Evolutionary conservation across 2,888 invertebrate genomes (phyloP).

Genomic region (Tachina fera): DNA sequence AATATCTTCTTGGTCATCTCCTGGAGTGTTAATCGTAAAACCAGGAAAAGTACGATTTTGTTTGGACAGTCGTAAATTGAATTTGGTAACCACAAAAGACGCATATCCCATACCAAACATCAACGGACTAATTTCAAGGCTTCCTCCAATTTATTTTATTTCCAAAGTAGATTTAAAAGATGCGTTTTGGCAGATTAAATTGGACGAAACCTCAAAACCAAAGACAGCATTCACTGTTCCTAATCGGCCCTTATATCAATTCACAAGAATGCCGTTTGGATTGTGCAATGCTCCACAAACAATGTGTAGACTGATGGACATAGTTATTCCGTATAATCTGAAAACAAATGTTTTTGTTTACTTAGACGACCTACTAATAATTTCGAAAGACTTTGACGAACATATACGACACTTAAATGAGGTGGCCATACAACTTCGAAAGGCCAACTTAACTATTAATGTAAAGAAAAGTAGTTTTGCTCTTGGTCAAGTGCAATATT

Average conservation of each 20-base stretch:
- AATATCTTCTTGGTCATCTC: neutral
- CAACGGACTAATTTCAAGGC: conserved; percentile 26
- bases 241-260: neutral
- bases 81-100: neutral
- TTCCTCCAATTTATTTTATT: conserved; percentile 40
- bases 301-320: conserved; percentile 32
- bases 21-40: neutral
- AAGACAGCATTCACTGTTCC: conserved; percentile 25
- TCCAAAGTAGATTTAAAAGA: conserved; percentile 9
- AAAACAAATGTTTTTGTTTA: conserved; percentile 20
- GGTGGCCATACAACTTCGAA: conserved; percentile 11
- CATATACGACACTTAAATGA: conserved; percentile 14
- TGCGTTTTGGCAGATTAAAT: no score
- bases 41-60: neutral
- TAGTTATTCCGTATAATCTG: conserved; percentile 5
- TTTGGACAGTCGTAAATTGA: conserved; percentile 4
- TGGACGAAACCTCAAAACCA: no score
- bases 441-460: conserved; percentile 4
- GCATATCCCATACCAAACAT: conserved; percentile 1
- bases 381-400: conserved; percentile 6
- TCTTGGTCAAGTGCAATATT: neutral
- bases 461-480: neutral
- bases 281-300: neutral
- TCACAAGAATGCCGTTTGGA: no score
- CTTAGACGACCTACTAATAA: no score